Evolutionary conservation across 2,888 invertebrate genomes (phyloP).

Genomic region (Crioceris asparagi): DNA sequence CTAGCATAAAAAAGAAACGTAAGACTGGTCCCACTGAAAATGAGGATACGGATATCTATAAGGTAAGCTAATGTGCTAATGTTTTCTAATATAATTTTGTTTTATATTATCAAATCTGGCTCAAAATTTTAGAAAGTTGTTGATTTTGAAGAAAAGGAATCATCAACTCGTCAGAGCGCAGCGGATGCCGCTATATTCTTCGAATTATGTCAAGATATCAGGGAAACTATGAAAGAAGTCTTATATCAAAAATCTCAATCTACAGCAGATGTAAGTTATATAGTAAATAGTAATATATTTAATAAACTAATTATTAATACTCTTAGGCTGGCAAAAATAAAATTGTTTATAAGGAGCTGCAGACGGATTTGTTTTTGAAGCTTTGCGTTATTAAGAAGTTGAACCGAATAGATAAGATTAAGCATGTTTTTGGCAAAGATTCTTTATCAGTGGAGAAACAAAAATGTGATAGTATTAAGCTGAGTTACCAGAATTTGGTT

Average conservation of each 20-base stretch:
- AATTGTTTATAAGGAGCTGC: constrained; percentile 9
- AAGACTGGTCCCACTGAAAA: constrained; percentile 40
- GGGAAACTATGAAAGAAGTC: constrained; percentile 58
- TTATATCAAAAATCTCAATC: no score
- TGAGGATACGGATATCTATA: constrained; percentile 49
- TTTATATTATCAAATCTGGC: no score
- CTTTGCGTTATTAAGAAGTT: constrained; percentile 80
- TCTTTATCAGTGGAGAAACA: constrained; percentile 72
- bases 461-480: constrained; percentile 79
- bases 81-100: not conserved
- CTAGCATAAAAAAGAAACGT: constrained; percentile 46
- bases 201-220: constrained; percentile 59
- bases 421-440: constrained; percentile 74
- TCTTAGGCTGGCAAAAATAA: no score
- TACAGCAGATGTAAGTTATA: no score
- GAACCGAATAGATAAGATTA: constrained; percentile 82
- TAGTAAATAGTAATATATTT: no score
- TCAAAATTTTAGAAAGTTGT: constrained; percentile 62
- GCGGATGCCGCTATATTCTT: constrained; percentile 58
- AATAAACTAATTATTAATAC: constrained; percentile 1
- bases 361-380: constrained; percentile 57
- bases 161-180: constrained; percentile 51
- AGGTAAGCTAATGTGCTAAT: constrained; percentile 35
- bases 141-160: constrained; percentile 65
- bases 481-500: constrained; percentile 84